phyloP scores from a whole-genome alignment of 2,888 invertebrate genomes.

The Panorpa germanica region DNA sequence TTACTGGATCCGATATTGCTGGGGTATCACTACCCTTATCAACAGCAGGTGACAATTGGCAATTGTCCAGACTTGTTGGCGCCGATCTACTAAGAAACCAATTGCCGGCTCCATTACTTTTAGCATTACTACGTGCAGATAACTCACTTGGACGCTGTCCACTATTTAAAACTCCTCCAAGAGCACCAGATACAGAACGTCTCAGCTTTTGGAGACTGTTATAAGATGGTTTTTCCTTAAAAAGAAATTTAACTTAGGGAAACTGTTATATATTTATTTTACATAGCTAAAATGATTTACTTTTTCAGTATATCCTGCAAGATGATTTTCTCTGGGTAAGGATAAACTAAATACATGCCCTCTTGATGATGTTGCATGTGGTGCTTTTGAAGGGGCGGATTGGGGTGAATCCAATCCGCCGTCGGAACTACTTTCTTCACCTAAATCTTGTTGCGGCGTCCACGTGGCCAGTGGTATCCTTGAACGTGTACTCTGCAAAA shows the following conservation, averaged over 20 bases:
- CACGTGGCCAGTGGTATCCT: too few species aligned
- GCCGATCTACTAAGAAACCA: constrained; percentile 71
- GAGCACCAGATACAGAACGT: constrained; percentile 45
- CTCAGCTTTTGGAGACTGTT: constrained; percentile 51
- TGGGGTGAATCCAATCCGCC: constrained; percentile 22
- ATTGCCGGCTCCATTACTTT: constrained; percentile 34
- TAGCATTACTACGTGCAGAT: constrained; percentile 18
- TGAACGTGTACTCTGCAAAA: too few species aligned
- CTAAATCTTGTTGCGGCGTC: constrained; percentile 79
- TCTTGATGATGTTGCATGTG: too few species aligned
- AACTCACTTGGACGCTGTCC: constrained; percentile 29
- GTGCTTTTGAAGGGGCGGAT: constrained; percentile 15
- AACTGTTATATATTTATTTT: constrained; percentile 5
- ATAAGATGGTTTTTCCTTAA: constrained; percentile 27
- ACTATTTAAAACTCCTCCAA: constrained; percentile 29
- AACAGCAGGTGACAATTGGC: too few species aligned
- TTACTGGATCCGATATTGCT: too few species aligned
- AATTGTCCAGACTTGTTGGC: constrained; percentile 55
- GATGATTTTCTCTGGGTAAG: constrained; percentile 43
- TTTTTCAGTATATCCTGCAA: constrained; percentile 18
- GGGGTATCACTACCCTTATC: too few species aligned
- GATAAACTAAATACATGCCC: constrained; percentile 58
- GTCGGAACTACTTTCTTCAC: constrained; percentile 40
- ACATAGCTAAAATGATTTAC: constrained; percentile 10
- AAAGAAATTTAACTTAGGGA: constrained; percentile 6